Conservation (phyloP, 2,888 invertebrate genomes). For the Tachina fera region DNA sequence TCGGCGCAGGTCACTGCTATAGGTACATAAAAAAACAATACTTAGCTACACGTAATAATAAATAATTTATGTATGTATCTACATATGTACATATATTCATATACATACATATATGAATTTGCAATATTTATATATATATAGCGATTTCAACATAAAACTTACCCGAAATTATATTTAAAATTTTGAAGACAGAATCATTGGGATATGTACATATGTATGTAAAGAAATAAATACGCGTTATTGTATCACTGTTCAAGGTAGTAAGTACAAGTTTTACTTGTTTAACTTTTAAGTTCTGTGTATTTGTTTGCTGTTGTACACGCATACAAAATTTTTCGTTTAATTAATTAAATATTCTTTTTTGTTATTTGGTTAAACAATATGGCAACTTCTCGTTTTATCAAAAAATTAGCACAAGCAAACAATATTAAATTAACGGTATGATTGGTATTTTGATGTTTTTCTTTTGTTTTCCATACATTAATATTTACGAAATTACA, state of each 20-base stretch:
- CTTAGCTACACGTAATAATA: too few species aligned
- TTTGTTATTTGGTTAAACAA: background rate
- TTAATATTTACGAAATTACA: conserved; percentile 44
- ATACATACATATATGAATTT: too few species aligned
- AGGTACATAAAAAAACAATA: too few species aligned
- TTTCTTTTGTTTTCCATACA: background rate
- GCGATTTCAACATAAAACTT: background rate
- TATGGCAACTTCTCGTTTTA: background rate
- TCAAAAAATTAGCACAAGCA: background rate
- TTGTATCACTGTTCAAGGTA: background rate
- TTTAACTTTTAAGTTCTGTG: background rate
- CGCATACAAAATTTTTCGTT: background rate
- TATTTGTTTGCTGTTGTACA: background rate
- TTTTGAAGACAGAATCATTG: background rate
- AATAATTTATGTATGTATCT: too few species aligned
- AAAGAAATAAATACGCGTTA: background rate
- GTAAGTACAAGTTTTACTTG: background rate
- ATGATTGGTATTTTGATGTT: conserved; percentile 1
- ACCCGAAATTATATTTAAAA: background rate
- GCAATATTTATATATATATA: background rate
- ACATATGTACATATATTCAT: too few species aligned
- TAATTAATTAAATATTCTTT: background rate
- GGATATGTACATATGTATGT: background rate
- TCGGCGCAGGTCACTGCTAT: too few species aligned
- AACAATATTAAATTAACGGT: conserved; percentile 33